Evolutionary conservation across 2,113 vertebrate species (phyloP).

Genomic region (Psilopsiagon aurifrons): DNA sequence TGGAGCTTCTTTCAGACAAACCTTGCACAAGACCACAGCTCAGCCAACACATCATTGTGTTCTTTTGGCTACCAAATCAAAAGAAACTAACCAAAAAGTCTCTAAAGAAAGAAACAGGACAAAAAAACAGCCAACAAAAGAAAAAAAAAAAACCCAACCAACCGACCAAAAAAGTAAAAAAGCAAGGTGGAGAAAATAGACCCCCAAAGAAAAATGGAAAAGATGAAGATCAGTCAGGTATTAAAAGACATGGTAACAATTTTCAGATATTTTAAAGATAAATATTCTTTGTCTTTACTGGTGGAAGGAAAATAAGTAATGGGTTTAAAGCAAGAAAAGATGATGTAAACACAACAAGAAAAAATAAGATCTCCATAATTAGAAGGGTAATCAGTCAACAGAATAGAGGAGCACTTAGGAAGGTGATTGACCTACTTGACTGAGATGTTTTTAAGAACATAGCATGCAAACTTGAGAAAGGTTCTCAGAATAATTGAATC

Average conservation of each 20-base stretch:
- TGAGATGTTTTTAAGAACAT: neutral
- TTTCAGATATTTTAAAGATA: neutral
- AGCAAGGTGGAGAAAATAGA: neutral
- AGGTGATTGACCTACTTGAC: neutral
- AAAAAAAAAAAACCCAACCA: no score
- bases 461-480: neutral
- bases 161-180: neutral
- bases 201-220: neutral
- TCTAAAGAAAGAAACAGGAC: neutral
- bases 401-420: neutral
- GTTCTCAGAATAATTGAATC: neutral
- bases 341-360: neutral
- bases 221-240: neutral
- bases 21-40: neutral
- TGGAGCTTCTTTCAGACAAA: neutral
- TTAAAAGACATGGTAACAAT: neutral
- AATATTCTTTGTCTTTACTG: neutral
- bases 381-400: neutral
- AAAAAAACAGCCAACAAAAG: neutral
- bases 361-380: neutral
- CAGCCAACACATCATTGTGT: neutral
- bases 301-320: neutral
- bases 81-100: neutral
- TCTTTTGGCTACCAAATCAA: neutral
- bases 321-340: neutral